A percentile compares a stretch with the other conserved stretches of the same genome.
These are phyloP conservation scores for Calidris pugnax DNA, from an alignment of 2,113 vertebrate species.

Conservation along the genomic window DNA sequence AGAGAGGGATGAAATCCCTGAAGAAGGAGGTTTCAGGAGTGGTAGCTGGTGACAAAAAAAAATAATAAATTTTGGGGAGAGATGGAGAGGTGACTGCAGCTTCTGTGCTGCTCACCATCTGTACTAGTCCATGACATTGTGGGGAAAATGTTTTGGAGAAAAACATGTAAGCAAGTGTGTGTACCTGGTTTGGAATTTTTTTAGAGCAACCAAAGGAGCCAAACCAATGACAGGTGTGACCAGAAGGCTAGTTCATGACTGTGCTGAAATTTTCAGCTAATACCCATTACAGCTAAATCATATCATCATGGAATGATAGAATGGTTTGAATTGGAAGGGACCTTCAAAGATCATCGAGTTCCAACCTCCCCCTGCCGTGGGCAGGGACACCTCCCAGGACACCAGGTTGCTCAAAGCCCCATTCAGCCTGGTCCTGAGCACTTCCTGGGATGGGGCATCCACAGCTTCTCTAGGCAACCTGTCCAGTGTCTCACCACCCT, in stretches of 20 bases:
- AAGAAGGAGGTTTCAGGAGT: background rate
- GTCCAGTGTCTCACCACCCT: background rate
- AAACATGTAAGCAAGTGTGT: background rate
- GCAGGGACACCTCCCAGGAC: background rate
- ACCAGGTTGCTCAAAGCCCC: background rate
- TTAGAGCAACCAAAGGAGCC: background rate
- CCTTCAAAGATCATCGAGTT: background rate
- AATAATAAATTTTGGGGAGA: background rate
- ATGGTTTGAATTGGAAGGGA: background rate
- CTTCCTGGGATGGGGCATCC: too few species aligned
- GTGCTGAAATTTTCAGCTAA: background rate
- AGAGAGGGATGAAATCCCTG: background rate
- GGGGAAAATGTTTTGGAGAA: background rate
- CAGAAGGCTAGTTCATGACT: background rate
- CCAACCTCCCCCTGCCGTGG: background rate
- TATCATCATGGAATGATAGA: background rate
- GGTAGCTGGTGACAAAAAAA: background rate
- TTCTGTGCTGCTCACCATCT: background rate
- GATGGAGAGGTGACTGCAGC: background rate
- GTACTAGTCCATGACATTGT: background rate
- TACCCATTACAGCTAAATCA: background rate
- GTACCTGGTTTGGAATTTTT: background rate
- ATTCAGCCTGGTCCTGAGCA: background rate
- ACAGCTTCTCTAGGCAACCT: background rate
- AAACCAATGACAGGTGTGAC: background rate